Evolutionary conservation across 2,888 invertebrate species (phyloP).

Genomic region (Anaspis maculata): DNA sequence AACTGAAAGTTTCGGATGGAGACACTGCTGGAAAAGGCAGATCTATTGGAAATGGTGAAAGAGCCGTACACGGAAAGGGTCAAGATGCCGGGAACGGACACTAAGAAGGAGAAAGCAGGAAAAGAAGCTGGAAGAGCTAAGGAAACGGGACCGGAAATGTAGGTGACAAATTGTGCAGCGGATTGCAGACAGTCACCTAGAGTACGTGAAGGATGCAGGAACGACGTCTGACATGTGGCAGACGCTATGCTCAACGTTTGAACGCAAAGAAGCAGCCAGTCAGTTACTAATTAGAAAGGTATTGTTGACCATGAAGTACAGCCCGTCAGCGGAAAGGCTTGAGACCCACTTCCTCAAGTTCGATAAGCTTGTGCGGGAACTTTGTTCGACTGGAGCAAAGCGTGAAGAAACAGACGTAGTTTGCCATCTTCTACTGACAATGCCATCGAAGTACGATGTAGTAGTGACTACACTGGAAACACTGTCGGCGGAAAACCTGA

Average conservation of each 20-base stretch:
- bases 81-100: background rate
- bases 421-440: background rate
- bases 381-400: constrained; percentile 17
- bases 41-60: constrained; percentile 7
- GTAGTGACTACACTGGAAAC: background rate
- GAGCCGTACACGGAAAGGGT: constrained; percentile 3
- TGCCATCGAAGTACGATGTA: background rate
- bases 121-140: background rate
- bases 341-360: constrained; percentile 19
- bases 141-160: constrained; percentile 16
- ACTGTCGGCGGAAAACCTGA: background rate
- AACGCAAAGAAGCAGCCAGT: constrained; percentile 19
- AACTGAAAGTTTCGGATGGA: constrained; percentile 18
- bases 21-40: constrained; percentile 10
- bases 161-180: constrained; percentile 22
- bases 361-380: constrained; percentile 19
- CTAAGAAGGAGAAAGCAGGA: background rate
- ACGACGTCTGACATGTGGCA: constrained; percentile 22
- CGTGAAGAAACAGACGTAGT: constrained; percentile 15
- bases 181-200: constrained; percentile 23
- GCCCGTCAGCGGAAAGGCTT: constrained; percentile 7
- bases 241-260: too few species aligned
- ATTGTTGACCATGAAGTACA: background rate
- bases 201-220: constrained; percentile 22
- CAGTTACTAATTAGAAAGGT: constrained; percentile 20